These are phyloP conservation scores for Chamaea fasciata DNA, from an alignment of 2,113 vertebrate genomes.

Conservation along the genomic window DNA sequence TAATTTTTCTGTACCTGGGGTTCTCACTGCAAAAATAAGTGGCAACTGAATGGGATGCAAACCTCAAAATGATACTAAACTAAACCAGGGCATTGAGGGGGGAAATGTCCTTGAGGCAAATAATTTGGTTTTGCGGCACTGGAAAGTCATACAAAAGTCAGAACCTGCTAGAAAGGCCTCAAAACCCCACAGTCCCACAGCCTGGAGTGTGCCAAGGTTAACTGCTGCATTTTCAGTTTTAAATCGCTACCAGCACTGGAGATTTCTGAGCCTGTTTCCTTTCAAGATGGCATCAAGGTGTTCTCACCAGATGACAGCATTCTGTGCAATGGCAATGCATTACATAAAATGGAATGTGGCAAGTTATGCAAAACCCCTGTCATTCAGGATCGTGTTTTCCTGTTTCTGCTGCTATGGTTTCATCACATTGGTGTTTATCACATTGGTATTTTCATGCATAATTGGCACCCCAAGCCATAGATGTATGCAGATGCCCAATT, in stretches of 20 bases:
- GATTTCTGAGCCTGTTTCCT: background rate
- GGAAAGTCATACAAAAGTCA: background rate
- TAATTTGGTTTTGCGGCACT: background rate
- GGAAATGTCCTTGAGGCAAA: background rate
- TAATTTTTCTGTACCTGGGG: background rate
- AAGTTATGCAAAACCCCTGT: slow-evolving; percentile 9
- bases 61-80: background rate
- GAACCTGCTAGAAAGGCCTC: background rate
- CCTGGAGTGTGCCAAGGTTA: background rate
- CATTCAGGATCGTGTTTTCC: slow-evolving; percentile 7
- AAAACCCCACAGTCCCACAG: background rate
- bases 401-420: slow-evolving; percentile 15
- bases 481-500: background rate
- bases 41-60: background rate
- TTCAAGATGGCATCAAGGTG: background rate
- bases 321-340: background rate
- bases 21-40: background rate
- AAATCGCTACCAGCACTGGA: background rate
- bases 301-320: background rate
- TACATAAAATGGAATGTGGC: background rate
- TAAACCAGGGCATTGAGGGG: background rate
- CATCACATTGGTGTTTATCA: background rate
- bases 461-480: background rate
- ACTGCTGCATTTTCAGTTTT: background rate
- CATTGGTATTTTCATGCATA: background rate